Evolutionary conservation across 2,888 invertebrate species (phyloP), one percentile per base, ranked within the genome.

Genomic region (Spodoptera littoralis): DNA sequence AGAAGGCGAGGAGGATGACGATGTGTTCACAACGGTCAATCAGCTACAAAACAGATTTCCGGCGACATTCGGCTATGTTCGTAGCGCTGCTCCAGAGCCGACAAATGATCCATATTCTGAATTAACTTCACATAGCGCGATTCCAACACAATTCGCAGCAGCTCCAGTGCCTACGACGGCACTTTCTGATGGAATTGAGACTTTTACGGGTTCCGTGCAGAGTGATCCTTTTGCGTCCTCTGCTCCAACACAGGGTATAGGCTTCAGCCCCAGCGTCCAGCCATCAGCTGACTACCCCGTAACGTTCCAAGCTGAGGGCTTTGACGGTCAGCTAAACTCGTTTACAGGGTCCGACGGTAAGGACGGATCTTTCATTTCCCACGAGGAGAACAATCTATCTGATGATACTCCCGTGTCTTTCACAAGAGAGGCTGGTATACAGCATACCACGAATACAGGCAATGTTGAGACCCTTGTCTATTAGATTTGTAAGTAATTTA

Each of bases 341-440:
- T 91, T 87, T 65, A 72, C 83, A 8, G 90, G 89, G 0, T 68
- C 81, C 0, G 88, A 85, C 13, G 82, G 83, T 24, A 65, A 54
- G 3, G 84, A 84, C 1, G 83, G 83, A 9, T 80, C 83, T 2
- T 85, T 82, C 48, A 65, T 82, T 41, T 65, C 86, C 1, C 84
- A 81, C 62, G 90, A 88, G 44, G 81, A 84, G 11, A 79, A 81
- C 11, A 70, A 70, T 43, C 60, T 83, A 11, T 77, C 74, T 22
- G 86, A 88, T 55, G 88, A 92, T 24, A 79, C 82, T 2, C 91
- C 94, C 9, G 85, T 91, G 9, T 79, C 91, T 1, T 90, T 90
- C 79, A 80, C 89, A 13, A 84, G 95, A 76, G 88, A 91, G 68
- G 91, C 92, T 65, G 92, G 94, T 27, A 84, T 94, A 76, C 90